A percentile compares a stretch with the other conserved stretches of the same genome.
Evolutionary conservation across 2,888 invertebrate species (phyloP).

Genomic region (Periphyllus acericola): DNA sequence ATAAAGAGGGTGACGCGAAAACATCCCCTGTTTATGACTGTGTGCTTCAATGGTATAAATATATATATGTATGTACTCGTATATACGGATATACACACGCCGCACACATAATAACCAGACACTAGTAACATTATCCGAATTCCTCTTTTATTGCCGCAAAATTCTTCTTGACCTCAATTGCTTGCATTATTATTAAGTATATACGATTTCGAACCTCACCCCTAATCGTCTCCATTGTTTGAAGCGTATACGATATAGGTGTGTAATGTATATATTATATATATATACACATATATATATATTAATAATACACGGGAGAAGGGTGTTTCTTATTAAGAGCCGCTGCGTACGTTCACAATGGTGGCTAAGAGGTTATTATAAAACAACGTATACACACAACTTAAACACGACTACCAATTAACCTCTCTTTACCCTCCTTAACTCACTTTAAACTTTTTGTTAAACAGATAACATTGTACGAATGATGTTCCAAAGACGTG

Average conservation of each 20-base stretch:
- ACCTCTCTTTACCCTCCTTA: constrained; percentile 41
- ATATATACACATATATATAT: constrained; percentile 1
- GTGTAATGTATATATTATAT: too few relatives aligned
- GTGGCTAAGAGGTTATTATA: constrained; percentile 54
- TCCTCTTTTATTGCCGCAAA: constrained; percentile 59
- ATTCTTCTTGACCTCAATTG: constrained; percentile 59
- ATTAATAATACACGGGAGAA: neutral
- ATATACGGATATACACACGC: neutral
- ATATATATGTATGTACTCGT: neutral
- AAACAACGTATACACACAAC: constrained; percentile 46
- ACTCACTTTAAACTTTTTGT: constrained; percentile 59
- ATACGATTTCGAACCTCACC: constrained; percentile 42
- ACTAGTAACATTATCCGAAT: constrained; percentile 60
- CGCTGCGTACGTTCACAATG: constrained; percentile 31
- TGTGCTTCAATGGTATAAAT: neutral
- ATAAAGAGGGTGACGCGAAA: constrained; percentile 36
- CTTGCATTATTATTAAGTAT: constrained; percentile 43
- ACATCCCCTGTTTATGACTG: constrained; percentile 54
- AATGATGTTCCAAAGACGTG: constrained; percentile 37
- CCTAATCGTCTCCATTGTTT: constrained; percentile 46
- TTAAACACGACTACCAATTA: constrained; percentile 53
- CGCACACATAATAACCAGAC: constrained; percentile 53
- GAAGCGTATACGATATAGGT: neutral
- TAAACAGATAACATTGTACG: constrained; percentile 57
- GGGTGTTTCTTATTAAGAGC: constrained; percentile 55